Conservation (phyloP, 2,888 invertebrate genomes). For the Athalia circularis region DNA sequence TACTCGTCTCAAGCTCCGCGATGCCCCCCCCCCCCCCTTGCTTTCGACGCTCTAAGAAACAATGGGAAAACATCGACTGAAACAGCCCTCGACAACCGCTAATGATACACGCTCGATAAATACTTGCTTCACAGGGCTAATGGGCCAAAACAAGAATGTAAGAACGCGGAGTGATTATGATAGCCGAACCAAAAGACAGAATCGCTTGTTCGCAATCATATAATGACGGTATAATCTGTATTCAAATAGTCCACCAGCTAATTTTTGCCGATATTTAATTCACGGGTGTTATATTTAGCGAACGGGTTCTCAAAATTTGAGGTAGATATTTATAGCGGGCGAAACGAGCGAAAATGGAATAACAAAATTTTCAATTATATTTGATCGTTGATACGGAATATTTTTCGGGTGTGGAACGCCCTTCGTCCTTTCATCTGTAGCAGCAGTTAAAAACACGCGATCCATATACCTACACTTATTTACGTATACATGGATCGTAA, state of each 20-base stretch:
- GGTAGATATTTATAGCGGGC: neutral
- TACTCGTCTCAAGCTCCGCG: neutral
- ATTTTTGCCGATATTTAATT: neutral
- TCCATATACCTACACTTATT: slow-evolving; percentile 3
- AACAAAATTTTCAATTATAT: slow-evolving; percentile 33
- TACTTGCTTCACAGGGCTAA: slow-evolving; percentile 32
- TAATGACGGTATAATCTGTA: neutral
- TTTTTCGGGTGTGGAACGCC: neutral
- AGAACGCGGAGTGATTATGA: neutral
- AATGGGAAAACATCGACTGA: slow-evolving; percentile 32
- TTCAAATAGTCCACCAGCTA: too few species aligned
- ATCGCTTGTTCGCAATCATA: too few species aligned
- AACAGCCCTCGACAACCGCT: slow-evolving; percentile 30
- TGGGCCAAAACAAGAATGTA: slow-evolving; percentile 1
- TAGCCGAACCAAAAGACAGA: slow-evolving; percentile 11
- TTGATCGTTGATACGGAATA: slow-evolving; percentile 28
- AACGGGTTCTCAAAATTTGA: neutral
- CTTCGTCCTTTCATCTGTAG: slow-evolving; percentile 37
- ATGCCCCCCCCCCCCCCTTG: neutral
- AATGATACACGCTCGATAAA: slow-evolving; percentile 41
- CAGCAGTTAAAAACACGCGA: slow-evolving; percentile 35
- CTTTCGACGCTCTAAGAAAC: slow-evolving; percentile 32
- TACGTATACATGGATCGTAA: slow-evolving; percentile 21
- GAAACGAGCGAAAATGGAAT: slow-evolving; percentile 20
- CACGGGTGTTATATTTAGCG: neutral